phyloP scores from a whole-genome alignment of 2,797 vertebrate species.

The Sphenodon punctatus region DNA sequence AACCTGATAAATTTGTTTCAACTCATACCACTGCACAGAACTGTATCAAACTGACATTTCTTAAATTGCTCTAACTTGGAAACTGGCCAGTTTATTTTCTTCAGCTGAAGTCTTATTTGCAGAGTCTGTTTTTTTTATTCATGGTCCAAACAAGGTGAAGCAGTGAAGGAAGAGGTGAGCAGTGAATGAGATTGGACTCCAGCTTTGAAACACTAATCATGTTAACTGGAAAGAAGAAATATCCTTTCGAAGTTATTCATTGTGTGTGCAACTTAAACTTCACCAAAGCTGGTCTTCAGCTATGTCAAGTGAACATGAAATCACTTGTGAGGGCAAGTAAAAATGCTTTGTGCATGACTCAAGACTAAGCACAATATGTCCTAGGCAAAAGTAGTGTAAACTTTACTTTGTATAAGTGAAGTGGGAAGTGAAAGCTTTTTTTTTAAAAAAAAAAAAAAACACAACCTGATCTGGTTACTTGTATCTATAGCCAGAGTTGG shows the following conservation, averaged over 20 bases:
- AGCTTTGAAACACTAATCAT: constrained; percentile 4
- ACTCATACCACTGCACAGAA: constrained; percentile 52
- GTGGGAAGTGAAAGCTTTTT: constrained; percentile 43
- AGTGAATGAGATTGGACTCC: neutral
- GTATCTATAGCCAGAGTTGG: constrained; percentile 42
- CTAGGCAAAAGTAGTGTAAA: constrained; percentile 38
- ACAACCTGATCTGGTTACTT: constrained; percentile 47
- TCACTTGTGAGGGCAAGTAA: constrained; percentile 40
- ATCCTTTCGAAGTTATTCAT: constrained; percentile 23
- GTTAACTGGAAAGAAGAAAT: constrained; percentile 25
- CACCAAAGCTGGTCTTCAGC: constrained; percentile 23
- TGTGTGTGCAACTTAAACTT: neutral
- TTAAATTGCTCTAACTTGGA: neutral
- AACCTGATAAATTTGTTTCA: constrained; percentile 5
- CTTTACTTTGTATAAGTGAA: constrained; percentile 21
- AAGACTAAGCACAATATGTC: constrained; percentile 25
- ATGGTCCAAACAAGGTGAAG: constrained; percentile 25
- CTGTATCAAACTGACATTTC: constrained; percentile 40
- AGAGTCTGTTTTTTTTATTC: constrained; percentile 19
- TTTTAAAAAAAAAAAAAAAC: too few relatives aligned
- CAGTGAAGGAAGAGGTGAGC: neutral
- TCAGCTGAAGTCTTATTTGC: neutral
- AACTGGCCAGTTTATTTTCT: constrained; percentile 34
- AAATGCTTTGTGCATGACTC: constrained; percentile 18
- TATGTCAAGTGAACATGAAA: constrained; percentile 26